phyloP scores from a whole-genome alignment of 2,797 vertebrate genomes.

The Harpagifer antarcticus region DNA sequence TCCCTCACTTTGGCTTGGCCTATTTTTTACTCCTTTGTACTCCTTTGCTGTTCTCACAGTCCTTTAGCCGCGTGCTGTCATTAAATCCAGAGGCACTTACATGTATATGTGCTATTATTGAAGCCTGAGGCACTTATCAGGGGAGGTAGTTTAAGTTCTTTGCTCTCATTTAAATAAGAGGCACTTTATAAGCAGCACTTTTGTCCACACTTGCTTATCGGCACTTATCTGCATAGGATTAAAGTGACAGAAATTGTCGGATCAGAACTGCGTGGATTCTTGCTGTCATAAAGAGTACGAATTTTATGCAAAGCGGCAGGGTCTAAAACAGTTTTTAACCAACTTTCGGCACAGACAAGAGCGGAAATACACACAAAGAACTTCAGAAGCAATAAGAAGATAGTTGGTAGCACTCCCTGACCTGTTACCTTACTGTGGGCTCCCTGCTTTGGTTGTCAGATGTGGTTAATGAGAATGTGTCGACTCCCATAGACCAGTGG shows the following conservation, averaged over 20 bases:
- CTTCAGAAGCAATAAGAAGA: slow-evolving; percentile 64
- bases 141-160: slow-evolving; percentile 45
- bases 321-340: slow-evolving; percentile 19
- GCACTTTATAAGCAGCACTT: slow-evolving; percentile 45
- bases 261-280: slow-evolving; percentile 35
- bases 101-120: slow-evolving; percentile 32
- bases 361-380: slow-evolving; percentile 25
- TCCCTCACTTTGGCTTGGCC: slow-evolving; percentile 59
- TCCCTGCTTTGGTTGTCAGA: slow-evolving; percentile 77
- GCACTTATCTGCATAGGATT: slow-evolving; percentile 54
- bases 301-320: slow-evolving; percentile 7
- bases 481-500: slow-evolving; percentile 45
- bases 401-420: slow-evolving; percentile 64
- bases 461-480: slow-evolving; percentile 76
- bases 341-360: neutral
- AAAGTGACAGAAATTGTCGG: slow-evolving; percentile 33
- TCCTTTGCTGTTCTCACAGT: slow-evolving; percentile 38
- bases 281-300: slow-evolving; percentile 13
- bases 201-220: slow-evolving; percentile 55
- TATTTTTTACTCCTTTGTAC: slow-evolving; percentile 63
- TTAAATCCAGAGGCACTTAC: slow-evolving; percentile 54
- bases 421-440: slow-evolving; percentile 69
- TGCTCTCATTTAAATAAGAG: slow-evolving; percentile 59
- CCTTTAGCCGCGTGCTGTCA: slow-evolving; percentile 48
- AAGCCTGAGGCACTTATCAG: slow-evolving; percentile 52